Evolutionary conservation across 2,797 vertebrate species (phyloP).

Genomic region (Selene dorsalis): DNA sequence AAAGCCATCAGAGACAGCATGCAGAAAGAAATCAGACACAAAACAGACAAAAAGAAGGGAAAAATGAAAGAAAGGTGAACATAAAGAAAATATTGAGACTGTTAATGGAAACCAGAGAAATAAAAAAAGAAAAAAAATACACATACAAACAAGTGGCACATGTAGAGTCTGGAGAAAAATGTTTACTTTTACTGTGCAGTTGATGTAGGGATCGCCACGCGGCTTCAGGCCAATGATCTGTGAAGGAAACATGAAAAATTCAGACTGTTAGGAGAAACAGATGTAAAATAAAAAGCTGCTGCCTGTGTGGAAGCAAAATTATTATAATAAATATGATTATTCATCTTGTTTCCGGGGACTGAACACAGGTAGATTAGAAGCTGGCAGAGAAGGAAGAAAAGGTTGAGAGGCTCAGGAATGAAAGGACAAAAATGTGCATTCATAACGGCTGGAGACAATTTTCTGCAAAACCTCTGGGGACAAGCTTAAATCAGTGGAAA

Average conservation of each 20-base stretch:
- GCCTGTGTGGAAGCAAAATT: conserved; percentile 5
- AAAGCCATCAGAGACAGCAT: conserved; percentile 91
- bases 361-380: background rate
- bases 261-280: conserved; percentile 4
- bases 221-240: conserved; percentile 96
- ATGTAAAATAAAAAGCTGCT: background rate
- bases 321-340: conserved; percentile 12
- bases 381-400: background rate
- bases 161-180: conserved; percentile 5
- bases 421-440: background rate
- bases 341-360: conserved; percentile 22
- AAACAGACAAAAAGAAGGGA: conserved; percentile 67
- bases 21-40: conserved; percentile 81
- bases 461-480: background rate
- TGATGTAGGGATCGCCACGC: conserved; percentile 87
- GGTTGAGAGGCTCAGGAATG: background rate
- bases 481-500: background rate
- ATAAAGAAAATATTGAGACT: conserved; percentile 66
- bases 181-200: conserved; percentile 91
- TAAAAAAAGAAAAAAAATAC: conserved; percentile 56
- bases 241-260: conserved; percentile 36
- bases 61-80: conserved; percentile 71
- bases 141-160: conserved; percentile 45
- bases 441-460: background rate
- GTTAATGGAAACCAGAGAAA: conserved; percentile 54